Conservation (phyloP, 1,140 invertebrate species). For the Eufriesea mexicana region DNA sequence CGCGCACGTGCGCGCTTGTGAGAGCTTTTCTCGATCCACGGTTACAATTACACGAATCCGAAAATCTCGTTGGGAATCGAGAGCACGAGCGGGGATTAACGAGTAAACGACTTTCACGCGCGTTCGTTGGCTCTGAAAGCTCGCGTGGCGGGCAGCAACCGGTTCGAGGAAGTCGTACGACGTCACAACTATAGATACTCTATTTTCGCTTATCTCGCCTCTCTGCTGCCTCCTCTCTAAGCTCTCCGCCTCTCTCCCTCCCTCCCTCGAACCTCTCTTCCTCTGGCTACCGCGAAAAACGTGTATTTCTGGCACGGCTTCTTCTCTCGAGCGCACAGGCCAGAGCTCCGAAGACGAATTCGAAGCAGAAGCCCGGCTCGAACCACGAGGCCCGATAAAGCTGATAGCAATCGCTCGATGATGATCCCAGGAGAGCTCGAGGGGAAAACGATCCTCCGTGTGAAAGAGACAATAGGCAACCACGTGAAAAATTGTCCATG, state of each 20-base stretch:
- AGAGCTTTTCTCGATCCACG: not conserved
- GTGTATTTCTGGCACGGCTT: constrained; percentile 55
- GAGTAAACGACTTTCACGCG: constrained; percentile 54
- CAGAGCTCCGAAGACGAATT: constrained; percentile 24
- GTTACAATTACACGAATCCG: not conserved
- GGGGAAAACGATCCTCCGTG: not conserved
- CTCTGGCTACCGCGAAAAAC: constrained; percentile 30
- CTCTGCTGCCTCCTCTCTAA: constrained; percentile 14
- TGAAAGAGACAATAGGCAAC: not conserved
- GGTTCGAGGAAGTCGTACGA: constrained; percentile 50
- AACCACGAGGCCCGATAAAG: constrained; percentile 15
- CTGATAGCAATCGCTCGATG: constrained; percentile 26
- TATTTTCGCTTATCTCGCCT: constrained; percentile 70
- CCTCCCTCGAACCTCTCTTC: constrained; percentile 7
- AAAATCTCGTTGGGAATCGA: constrained; percentile 7
- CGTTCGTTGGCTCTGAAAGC: constrained; percentile 53
- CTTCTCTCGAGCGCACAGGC: constrained; percentile 6
- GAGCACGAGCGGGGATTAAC: constrained; percentile 15
- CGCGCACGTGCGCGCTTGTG: not conserved
- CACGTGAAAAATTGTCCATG: not conserved
- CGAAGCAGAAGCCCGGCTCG: not conserved
- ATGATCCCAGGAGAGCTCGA: not conserved
- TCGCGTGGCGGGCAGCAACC: constrained; percentile 23
- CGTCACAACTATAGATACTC: constrained; percentile 65
- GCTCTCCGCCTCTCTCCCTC: constrained; percentile 4